phyloP scores from a whole-genome alignment of 2,797 vertebrate species.

The Bovichtus diacanthus region DNA sequence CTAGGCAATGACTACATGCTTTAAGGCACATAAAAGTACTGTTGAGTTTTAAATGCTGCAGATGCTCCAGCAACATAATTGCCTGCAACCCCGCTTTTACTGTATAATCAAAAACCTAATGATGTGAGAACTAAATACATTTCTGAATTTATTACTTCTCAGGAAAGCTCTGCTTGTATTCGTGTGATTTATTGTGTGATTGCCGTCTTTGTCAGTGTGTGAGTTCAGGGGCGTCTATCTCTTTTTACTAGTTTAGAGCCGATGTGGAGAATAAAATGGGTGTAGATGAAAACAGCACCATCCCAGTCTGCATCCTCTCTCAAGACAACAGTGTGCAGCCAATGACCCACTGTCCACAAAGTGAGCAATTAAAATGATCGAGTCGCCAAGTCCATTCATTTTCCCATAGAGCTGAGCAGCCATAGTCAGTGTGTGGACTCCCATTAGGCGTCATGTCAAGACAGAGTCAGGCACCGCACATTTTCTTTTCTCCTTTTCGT shows the following conservation, averaged over 20 bases:
- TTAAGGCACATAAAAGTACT: conserved; percentile 12
- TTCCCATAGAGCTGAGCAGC: conserved; percentile 25
- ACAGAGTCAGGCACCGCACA: conserved; percentile 3
- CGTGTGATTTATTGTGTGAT: background rate
- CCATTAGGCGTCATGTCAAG: conserved; percentile 30
- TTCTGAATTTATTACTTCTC: conserved; percentile 25
- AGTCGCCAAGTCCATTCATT: conserved; percentile 41
- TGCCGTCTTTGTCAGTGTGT: background rate
- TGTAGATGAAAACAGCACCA: background rate
- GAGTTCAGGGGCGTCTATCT: background rate
- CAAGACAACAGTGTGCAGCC: conserved; percentile 4
- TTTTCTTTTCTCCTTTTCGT: background rate
- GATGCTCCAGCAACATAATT: conserved; percentile 29
- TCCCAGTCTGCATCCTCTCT: background rate
- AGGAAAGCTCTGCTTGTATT: background rate
- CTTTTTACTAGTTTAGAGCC: background rate
- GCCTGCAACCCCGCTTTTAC: conserved; percentile 19
- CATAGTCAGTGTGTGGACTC: conserved; percentile 32
- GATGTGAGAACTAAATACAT: conserved; percentile 41
- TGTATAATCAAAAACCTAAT: conserved; percentile 51
- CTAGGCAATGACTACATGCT: background rate
- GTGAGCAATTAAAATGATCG: conserved; percentile 44
- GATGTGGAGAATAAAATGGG: background rate
- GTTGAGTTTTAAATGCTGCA: conserved; percentile 25
- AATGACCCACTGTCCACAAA: conserved; percentile 11